phyloP scores from a whole-genome alignment of 30 jellyfish, hydroid and myxozoan species.

The Aurelia sp. region DNA sequence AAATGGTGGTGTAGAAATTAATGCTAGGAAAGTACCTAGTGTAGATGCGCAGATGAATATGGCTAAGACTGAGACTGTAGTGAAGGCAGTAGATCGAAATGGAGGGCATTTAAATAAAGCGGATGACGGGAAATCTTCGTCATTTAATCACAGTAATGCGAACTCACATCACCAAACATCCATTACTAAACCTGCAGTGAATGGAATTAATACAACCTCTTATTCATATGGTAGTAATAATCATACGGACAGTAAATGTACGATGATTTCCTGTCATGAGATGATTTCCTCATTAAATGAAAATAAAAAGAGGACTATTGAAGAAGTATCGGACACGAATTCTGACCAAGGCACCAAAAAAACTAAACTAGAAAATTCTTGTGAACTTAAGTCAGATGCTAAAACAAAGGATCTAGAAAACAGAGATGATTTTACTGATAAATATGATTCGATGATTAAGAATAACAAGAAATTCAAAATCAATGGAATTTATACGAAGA shows the following conservation, averaged over 20 bases:
- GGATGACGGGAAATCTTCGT: not conserved
- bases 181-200: too few relatives aligned
- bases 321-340: not conserved
- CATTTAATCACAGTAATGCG: too few relatives aligned
- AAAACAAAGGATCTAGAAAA: not conserved
- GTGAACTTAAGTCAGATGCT: not conserved
- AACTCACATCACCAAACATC: too few relatives aligned
- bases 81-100: not conserved
- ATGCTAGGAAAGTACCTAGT: conserved; percentile 2
- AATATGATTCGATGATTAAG: not conserved
- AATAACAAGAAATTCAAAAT: conserved; percentile 14
- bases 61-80: not conserved
- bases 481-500: conserved; percentile 23
- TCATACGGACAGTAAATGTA: not conserved
- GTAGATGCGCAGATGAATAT: not conserved
- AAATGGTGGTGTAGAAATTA: conserved; percentile 6
- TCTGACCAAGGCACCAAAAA: not conserved
- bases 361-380: not conserved
- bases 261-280: not conserved
- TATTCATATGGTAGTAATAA: too few relatives aligned
- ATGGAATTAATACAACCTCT: too few relatives aligned
- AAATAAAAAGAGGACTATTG: not conserved
- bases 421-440: not conserved
- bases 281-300: not conserved
- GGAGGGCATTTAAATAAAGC: not conserved